Percentiles rank a stretch among this genome's conserved stretches.
phyloP scores from a whole-genome alignment of 2,888 invertebrate species.

The Physocephala rufipes region DNA sequence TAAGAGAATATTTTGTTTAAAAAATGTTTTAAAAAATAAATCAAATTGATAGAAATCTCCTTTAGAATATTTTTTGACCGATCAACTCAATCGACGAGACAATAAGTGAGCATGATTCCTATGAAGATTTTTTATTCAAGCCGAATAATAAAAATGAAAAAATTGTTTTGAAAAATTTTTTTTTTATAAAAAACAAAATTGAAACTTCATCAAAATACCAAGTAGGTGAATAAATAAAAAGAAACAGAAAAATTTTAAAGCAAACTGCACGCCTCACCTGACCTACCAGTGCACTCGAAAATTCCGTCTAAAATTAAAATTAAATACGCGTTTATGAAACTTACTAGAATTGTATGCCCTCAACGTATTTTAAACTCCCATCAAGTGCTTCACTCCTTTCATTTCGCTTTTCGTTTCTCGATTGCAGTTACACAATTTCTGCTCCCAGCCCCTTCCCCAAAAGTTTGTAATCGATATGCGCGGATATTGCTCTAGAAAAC shows the following conservation, averaged over 20 bases:
- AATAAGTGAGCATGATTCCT: too few relatives aligned
- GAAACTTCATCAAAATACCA: constrained; percentile 5
- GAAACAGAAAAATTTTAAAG: background rate
- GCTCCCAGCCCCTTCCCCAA: background rate
- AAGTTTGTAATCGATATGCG: background rate
- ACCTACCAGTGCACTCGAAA: too few relatives aligned
- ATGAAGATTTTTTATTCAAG: background rate
- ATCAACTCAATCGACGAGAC: background rate
- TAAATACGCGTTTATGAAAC: too few relatives aligned
- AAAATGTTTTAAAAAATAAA: constrained; percentile 2
- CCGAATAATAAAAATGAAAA: background rate
- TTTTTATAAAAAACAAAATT: too few relatives aligned
- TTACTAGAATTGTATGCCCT: too few relatives aligned
- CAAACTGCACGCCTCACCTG: too few relatives aligned
- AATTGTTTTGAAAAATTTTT: background rate
- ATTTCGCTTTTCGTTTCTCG: too few relatives aligned
- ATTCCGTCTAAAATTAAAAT: too few relatives aligned
- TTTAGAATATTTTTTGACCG: background rate
- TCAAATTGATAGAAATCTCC: background rate
- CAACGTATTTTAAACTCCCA: background rate
- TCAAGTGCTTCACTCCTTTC: background rate
- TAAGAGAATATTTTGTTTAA: background rate
- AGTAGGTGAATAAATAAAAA: background rate
- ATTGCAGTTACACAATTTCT: too few relatives aligned
- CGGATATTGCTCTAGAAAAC: constrained; percentile 10